phyloP scores from a whole-genome alignment of 2,113 vertebrate genomes.

The Phyllopteryx taeniolatus region DNA sequence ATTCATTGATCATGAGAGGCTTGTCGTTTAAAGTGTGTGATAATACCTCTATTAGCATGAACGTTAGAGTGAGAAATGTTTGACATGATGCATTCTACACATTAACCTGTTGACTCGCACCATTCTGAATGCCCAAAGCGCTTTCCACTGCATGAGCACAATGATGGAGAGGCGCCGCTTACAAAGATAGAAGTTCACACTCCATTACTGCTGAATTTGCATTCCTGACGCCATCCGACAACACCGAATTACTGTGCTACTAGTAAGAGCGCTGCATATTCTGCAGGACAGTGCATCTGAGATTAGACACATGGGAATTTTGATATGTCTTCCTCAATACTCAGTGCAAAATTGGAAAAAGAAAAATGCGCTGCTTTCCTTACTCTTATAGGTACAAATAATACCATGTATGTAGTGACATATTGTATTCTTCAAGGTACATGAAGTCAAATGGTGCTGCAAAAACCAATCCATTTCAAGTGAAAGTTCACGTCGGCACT shows the following conservation, averaged over 20 bases:
- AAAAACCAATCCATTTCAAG: constrained; percentile 4
- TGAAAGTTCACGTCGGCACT: background rate
- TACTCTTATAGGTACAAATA: constrained; percentile 23
- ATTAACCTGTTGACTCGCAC: constrained; percentile 25
- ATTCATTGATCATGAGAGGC: background rate
- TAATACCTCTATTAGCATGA: background rate
- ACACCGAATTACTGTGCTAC: constrained; percentile 43
- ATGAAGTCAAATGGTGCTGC: constrained; percentile 14
- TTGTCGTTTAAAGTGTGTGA: background rate
- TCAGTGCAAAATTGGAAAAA: background rate
- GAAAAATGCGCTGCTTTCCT: constrained; percentile 36
- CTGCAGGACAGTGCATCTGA: constrained; percentile 6
- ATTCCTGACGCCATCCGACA: constrained; percentile 39
- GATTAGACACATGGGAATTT: background rate
- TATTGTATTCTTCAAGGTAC: constrained; percentile 9
- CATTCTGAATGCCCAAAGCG: constrained; percentile 13
- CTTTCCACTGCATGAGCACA: constrained; percentile 22
- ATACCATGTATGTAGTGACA: background rate
- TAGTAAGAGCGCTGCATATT: constrained; percentile 21
- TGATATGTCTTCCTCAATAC: background rate
- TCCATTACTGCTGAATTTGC: constrained; percentile 45
- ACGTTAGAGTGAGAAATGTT: background rate
- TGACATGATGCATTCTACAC: constrained; percentile 6
- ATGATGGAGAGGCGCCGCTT: constrained; percentile 24
- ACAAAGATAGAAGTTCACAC: constrained; percentile 20